phyloP scores from a whole-genome alignment of 2,888 invertebrate genomes.

The Eulithis testata region DNA sequence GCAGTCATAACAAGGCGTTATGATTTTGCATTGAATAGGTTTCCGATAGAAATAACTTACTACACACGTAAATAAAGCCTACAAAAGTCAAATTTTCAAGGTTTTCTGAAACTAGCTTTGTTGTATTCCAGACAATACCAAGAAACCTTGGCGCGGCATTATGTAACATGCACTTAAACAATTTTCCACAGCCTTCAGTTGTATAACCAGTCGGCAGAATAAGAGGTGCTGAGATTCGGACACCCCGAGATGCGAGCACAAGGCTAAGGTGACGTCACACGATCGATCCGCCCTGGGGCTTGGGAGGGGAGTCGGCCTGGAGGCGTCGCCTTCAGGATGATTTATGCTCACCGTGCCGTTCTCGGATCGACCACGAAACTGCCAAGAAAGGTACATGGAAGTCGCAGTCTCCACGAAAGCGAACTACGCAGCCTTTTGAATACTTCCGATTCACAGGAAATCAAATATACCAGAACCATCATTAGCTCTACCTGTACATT shows the following conservation, averaged over 20 bases:
- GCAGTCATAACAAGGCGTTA: slow-evolving; percentile 2
- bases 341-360: slow-evolving; percentile 31
- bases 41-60: not conserved
- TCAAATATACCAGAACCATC: not conserved
- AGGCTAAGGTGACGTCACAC: slow-evolving; percentile 80
- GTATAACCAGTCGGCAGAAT: slow-evolving; percentile 34
- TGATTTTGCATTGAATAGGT: slow-evolving; percentile 2
- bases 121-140: not conserved
- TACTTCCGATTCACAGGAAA: not conserved
- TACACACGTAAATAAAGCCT: not conserved
- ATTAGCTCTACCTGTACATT: not conserved
- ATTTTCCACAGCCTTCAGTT: slow-evolving; percentile 34
- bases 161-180: slow-evolving; percentile 13
- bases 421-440: not conserved
- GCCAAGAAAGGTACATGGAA: slow-evolving; percentile 6
- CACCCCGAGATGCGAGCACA: slow-evolving; percentile 48
- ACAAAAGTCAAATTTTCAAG: not conserved
- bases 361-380: slow-evolving; percentile 18
- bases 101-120: not conserved
- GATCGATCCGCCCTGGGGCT: slow-evolving; percentile 60
- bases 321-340: slow-evolving; percentile 32
- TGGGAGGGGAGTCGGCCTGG: slow-evolving; percentile 34
- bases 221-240: slow-evolving; percentile 40
- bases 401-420: not conserved
- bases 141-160: not conserved